These are phyloP conservation scores for Hydraecia micacea DNA, from an alignment of 2,888 invertebrate species.

Conservation along the genomic window DNA sequence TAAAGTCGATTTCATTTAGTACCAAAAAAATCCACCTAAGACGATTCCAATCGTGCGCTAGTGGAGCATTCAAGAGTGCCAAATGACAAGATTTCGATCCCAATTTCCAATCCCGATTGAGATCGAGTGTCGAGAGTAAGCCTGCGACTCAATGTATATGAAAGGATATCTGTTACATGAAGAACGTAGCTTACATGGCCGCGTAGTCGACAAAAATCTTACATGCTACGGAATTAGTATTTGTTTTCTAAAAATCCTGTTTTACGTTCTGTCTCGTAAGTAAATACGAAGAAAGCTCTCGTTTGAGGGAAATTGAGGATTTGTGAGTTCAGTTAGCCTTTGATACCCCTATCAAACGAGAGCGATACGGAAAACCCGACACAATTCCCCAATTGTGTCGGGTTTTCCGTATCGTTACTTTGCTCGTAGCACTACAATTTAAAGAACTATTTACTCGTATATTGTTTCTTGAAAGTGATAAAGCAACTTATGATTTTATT, in stretches of 20 bases:
- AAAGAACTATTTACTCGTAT: background rate
- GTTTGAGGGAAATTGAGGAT: constrained; percentile 1
- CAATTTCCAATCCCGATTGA: too few species aligned
- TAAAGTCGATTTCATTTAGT: too few species aligned
- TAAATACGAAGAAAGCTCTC: constrained; percentile 12
- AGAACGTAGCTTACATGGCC: background rate
- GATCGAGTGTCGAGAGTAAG: too few species aligned
- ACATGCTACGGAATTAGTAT: background rate
- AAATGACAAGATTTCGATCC: too few species aligned
- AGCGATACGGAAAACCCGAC: too few species aligned
- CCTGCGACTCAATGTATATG: background rate
- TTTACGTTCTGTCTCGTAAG: constrained; percentile 6
- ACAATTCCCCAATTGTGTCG: constrained; percentile 16
- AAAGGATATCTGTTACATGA: background rate
- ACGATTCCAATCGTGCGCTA: too few species aligned
- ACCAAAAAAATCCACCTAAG: too few species aligned
- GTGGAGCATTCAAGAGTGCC: too few species aligned
- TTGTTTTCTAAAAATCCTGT: constrained; percentile 17
- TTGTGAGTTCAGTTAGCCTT: constrained; percentile 16
- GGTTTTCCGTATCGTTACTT: constrained; percentile 21
- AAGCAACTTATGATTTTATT: constrained; percentile 18
- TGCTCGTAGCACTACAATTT: constrained; percentile 17
- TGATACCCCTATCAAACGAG: too few species aligned
- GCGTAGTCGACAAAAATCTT: background rate
- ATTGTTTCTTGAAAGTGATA: constrained; percentile 16